Percentiles rank a stretch among this genome's conserved stretches.
Conservation (phyloP, 92 coral and sea anemone species). For the Heteractis magnifica region DNA sequence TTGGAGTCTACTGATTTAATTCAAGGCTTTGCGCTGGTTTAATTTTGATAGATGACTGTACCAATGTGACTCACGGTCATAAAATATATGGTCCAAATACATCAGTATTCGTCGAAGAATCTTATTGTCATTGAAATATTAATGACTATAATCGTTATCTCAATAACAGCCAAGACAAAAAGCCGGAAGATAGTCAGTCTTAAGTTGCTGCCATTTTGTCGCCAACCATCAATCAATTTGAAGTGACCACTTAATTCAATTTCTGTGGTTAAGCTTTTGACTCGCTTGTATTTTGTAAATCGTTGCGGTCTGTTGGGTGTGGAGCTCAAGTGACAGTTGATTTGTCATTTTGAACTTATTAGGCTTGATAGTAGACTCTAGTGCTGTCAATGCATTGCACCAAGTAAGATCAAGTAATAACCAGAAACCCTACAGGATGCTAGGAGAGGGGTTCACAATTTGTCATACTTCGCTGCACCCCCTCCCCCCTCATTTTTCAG, state of each 20-base stretch:
- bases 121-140: not conserved
- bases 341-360: not conserved
- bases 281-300: not conserved
- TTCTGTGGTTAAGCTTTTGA: not conserved
- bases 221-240: not conserved
- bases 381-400: too few species aligned
- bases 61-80: too few species aligned
- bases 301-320: not conserved
- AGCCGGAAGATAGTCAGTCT: not conserved
- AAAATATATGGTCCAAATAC: too few species aligned
- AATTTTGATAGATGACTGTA: too few species aligned
- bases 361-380: too few species aligned
- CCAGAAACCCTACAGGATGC: too few species aligned
- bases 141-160: not conserved
- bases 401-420: too few species aligned
- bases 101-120: not conserved
- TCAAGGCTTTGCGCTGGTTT: too few species aligned
- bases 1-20: too few species aligned
- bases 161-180: not conserved
- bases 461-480: too few species aligned
- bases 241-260: not conserved
- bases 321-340: not conserved
- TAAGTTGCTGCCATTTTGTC: not conserved
- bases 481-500: too few species aligned
- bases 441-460: too few species aligned